Base-by-base conservation (phyloP, 2,888 invertebrate genomes). In the Trileptium ribeirensis region DNA sequence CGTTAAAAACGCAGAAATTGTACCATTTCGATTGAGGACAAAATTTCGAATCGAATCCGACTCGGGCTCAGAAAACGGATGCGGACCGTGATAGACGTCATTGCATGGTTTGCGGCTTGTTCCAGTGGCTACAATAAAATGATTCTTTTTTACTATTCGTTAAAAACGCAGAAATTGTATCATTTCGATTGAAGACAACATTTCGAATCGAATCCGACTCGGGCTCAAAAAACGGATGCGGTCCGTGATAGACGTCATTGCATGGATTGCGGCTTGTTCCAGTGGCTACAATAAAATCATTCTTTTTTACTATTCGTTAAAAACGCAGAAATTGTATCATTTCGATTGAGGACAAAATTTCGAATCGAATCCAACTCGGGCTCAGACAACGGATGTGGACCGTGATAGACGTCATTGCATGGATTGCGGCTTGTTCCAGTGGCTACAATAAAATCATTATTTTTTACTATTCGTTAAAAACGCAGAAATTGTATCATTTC, bases 41-140 rank as follows among this genome's bases (percentile, higher is more conserved):
- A 86, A 86, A 29, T 86, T 85, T 3, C 85, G 83, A 64, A 89
- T 84, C 83, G 87, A 86, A 19, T 83, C 83, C 0, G 87, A 88
- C 83, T 90, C 90, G 0, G 87, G 87, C 82, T 90, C 90, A 0
- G 89, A 89, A 82, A 89, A 89, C 3, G 89, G 86, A 0, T 80
- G 67, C 0, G 86, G 83, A 0, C 90, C 90, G 24, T 88, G 86
- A 85, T 87, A 90, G 38, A 88, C 86, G 34, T 89, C 87, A 0
- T 86, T 86, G 83, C 90, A 90, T 0, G 89, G 88, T 78, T 70
- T 70, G 70, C 33, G 29, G 31, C 70, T 70, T 8, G 70, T 70
- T 8, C 70, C 70, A 29, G 70, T 33, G 29, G 70, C 70, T 70
- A 36, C 8, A 70, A 70, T n/a, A n/a, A n/a, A n/a, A n/a, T n/a